These are phyloP conservation scores for Hypselothyrea guttata DNA, from an alignment of 2,888 invertebrate genomes.

Conservation along the genomic window DNA sequence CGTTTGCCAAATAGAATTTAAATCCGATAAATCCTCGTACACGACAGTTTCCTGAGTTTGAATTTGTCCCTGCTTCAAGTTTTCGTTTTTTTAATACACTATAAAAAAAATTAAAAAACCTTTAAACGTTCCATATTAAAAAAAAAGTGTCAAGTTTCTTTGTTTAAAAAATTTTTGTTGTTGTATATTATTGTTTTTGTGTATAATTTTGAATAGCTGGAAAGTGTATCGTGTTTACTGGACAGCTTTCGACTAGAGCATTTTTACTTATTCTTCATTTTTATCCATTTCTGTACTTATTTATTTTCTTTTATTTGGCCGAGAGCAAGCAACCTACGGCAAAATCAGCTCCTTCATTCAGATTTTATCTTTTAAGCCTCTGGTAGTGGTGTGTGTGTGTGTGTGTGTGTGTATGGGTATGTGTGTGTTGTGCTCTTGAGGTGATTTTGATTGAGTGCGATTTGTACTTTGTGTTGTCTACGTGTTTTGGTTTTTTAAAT, in stretches of 20 bases:
- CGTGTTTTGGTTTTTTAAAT: conserved; percentile 75
- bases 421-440: conserved; percentile 50
- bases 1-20: conserved; percentile 72
- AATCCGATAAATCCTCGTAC: conserved; percentile 75
- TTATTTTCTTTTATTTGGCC: conserved; percentile 30
- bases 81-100: conserved; percentile 4
- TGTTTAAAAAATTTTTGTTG: too few species aligned
- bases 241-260: too few species aligned
- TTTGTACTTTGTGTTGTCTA: conserved; percentile 73
- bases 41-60: conserved; percentile 68
- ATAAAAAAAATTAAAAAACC: too few species aligned
- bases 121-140: too few species aligned
- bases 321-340: not conserved
- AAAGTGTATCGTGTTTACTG: too few species aligned
- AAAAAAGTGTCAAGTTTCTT: too few species aligned
- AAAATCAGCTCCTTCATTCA: conserved; percentile 10
- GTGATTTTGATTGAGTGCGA: conserved; percentile 76
- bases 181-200: too few species aligned
- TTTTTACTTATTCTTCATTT: conserved; percentile 1
- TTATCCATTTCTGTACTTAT: conserved; percentile 30
- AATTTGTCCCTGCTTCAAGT: conserved; percentile 42
- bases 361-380: conserved; percentile 59
- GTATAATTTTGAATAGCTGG: too few species aligned
- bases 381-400: conserved; percentile 20
- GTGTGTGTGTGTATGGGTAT: not conserved